phyloP scores from a whole-genome alignment of 2,113 vertebrate species.

The Crocuta crocuta region DNA sequence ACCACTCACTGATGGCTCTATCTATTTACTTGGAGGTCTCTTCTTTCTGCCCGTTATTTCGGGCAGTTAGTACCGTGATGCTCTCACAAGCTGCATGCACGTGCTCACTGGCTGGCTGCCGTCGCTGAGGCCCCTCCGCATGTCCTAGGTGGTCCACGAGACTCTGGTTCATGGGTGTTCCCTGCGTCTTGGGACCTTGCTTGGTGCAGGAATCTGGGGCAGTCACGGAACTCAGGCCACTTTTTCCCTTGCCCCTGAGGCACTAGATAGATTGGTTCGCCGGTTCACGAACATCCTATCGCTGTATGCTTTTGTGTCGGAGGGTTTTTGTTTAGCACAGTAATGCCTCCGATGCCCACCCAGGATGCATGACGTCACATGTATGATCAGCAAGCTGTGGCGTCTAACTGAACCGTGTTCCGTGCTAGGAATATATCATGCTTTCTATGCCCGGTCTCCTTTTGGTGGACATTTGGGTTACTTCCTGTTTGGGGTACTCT shows the following conservation, averaged over 20 bases:
- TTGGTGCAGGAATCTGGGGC: background rate
- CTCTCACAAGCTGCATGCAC: fast-evolving
- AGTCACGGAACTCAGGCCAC: background rate
- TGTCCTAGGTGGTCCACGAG: background rate
- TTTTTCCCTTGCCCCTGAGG: background rate
- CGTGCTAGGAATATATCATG: too few species aligned
- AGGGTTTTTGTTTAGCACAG: background rate
- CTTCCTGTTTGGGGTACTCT: background rate
- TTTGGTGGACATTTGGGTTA: background rate
- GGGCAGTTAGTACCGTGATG: background rate
- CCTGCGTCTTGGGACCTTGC: background rate
- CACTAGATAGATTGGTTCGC: background rate
- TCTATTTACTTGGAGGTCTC: background rate
- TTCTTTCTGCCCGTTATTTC: background rate
- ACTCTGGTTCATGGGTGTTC: fast-evolving
- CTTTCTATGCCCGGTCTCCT: background rate
- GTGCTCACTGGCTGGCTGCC: background rate
- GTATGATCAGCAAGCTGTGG: background rate
- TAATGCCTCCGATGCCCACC: background rate
- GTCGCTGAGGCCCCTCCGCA: background rate
- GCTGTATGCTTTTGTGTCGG: background rate
- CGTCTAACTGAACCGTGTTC: background rate
- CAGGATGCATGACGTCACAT: fast-evolving
- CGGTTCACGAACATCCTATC: background rate
- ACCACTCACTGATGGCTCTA: fast-evolving